Evolutionary conservation across 35 echinoderm and acorn worm species (phyloP).

Genomic region (Hemicentrotus pulcherrimus): DNA sequence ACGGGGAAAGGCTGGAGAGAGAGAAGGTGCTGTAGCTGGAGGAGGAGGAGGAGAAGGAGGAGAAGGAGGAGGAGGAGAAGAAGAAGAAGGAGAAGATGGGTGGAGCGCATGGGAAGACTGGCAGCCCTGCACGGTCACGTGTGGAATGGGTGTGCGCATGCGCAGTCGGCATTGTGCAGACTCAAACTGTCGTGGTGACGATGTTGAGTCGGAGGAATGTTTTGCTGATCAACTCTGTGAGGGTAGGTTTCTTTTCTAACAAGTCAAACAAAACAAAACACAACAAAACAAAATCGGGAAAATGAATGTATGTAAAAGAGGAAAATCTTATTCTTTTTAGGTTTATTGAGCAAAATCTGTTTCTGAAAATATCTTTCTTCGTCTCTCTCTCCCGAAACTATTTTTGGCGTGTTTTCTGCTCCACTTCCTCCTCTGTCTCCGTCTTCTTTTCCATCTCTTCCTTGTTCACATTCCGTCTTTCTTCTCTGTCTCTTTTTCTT

Average conservation of each 20-base stretch:
- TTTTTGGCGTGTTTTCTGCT: too few relatives aligned
- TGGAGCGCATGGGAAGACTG: conserved; percentile 63
- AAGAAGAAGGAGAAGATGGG: background rate
- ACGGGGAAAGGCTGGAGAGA: background rate
- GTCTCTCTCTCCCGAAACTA: too few relatives aligned
- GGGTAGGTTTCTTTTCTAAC: background rate
- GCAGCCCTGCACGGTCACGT: conserved; percentile 62
- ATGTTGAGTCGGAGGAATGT: conserved; percentile 53
- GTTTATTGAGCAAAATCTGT: too few relatives aligned
- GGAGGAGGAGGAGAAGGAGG: background rate
- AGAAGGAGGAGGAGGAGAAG: background rate
- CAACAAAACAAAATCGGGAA: too few relatives aligned
- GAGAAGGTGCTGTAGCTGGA: background rate
- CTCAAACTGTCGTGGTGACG: conserved; percentile 42
- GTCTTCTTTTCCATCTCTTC: too few relatives aligned
- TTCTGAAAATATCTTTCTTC: too few relatives aligned
- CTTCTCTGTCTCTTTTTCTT: too few relatives aligned
- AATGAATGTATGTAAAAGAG: too few relatives aligned
- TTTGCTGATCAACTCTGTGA: conserved; percentile 42
- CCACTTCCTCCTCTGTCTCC: too few relatives aligned
- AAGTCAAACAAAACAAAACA: too few relatives aligned
- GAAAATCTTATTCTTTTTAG: too few relatives aligned
- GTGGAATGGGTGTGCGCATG: conserved; percentile 50
- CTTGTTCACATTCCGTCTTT: too few relatives aligned
- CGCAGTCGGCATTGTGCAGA: conserved; percentile 38